phyloP scores from a whole-genome alignment of 2,888 invertebrate species.

The Julus scanicus region DNA sequence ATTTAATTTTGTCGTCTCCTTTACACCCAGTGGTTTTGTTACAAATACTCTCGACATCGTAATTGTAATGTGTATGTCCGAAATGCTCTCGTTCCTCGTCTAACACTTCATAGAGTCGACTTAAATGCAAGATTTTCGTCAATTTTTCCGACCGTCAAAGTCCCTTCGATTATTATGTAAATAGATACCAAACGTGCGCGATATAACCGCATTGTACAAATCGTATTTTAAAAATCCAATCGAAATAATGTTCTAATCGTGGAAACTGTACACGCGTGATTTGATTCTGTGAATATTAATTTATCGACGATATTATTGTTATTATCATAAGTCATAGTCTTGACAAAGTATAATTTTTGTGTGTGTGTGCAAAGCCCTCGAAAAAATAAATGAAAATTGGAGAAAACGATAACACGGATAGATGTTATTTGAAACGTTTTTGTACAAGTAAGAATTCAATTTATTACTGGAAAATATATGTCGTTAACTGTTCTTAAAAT shows the following conservation, averaged over 20 bases:
- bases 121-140: not conserved
- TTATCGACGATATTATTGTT: not conserved
- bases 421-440: not conserved
- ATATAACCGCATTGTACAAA: not conserved
- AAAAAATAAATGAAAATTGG: not conserved
- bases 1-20: too few relatives aligned
- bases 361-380: not conserved
- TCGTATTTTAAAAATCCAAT: not conserved
- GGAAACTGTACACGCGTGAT: not conserved
- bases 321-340: not conserved
- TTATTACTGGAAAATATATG: too few relatives aligned
- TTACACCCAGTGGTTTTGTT: too few relatives aligned
- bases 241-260: not conserved
- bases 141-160: not conserved
- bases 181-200: not conserved
- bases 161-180: not conserved
- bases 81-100: not conserved
- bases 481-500: too few relatives aligned
- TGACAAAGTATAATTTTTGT: not conserved
- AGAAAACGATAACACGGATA: not conserved
- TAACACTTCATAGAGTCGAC: not conserved
- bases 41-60: too few relatives aligned
- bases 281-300: constrained; percentile 1
- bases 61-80: too few relatives aligned
- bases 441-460: too few relatives aligned